Conservation (phyloP, 2,113 vertebrate species). For the Accipiter cooperii region DNA sequence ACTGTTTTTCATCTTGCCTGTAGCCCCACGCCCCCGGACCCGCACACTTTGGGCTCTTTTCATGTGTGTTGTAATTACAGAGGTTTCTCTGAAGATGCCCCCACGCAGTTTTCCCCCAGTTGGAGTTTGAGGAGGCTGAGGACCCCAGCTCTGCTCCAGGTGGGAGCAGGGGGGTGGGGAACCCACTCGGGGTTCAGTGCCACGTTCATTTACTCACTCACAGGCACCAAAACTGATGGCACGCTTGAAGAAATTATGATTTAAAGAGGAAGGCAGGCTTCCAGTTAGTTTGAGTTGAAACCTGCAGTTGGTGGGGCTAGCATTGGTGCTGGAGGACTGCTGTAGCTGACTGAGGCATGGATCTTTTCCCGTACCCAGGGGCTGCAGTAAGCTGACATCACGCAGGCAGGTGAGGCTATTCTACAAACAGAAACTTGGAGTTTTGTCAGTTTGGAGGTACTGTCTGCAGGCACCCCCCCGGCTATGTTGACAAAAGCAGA, state of each 20-base stretch:
- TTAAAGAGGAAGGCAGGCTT: not conserved
- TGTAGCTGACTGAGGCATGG: not conserved
- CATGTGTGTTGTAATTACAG: not conserved
- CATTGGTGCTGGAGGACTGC: not conserved
- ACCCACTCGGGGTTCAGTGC: not conserved
- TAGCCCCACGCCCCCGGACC: not conserved
- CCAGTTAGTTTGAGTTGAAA: not conserved
- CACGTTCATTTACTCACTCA: not conserved
- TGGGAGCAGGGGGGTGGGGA: not conserved
- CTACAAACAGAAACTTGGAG: slow-evolving; percentile 55
- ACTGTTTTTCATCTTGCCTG: not conserved
- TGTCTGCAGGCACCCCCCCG: not conserved
- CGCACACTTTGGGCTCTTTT: not conserved
- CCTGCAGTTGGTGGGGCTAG: not conserved
- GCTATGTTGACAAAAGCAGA: slow-evolving; percentile 50
- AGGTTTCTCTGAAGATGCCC: slow-evolving; percentile 16
- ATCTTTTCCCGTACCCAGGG: not conserved
- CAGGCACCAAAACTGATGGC: rapidly evolving
- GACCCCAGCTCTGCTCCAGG: not conserved
- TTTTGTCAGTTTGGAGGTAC: not conserved
- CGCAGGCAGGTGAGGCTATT: not conserved
- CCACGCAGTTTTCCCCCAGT: not conserved
- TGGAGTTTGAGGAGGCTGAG: not conserved
- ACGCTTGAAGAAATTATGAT: rapidly evolving
- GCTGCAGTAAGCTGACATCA: not conserved